Evolutionary conservation across 2,888 invertebrate species (phyloP).

Genomic region (Thymelicus sylvestris): DNA sequence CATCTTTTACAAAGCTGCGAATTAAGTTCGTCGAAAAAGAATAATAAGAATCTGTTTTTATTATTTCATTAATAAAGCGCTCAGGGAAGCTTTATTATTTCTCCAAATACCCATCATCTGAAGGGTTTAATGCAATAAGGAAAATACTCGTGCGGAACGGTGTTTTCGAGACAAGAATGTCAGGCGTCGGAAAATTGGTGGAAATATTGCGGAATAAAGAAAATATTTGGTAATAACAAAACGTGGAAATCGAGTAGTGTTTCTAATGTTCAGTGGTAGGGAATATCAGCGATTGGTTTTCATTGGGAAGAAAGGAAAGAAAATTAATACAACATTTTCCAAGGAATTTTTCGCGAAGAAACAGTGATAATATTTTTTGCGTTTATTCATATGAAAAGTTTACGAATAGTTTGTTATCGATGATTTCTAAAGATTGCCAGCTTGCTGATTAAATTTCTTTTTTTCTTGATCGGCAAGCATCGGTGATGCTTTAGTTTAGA

Average conservation of each 20-base stretch:
- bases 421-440: too few species aligned
- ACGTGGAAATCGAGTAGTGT: not conserved
- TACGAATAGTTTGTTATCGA: too few species aligned
- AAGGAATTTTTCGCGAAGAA: too few species aligned
- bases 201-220: constrained; percentile 9
- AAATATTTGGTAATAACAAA: constrained; percentile 12
- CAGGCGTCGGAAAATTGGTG: constrained; percentile 6
- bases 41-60: constrained; percentile 2
- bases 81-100: not conserved
- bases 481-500: too few species aligned
- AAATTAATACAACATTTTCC: too few species aligned
- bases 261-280: not conserved
- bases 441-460: too few species aligned
- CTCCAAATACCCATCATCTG: constrained; percentile 15
- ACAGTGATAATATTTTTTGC: too few species aligned
- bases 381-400: too few species aligned
- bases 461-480: too few species aligned
- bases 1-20: not conserved
- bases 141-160: constrained; percentile 12
- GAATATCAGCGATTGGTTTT: not conserved
- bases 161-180: constrained; percentile 12
- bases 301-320: too few species aligned
- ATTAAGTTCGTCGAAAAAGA: not conserved
- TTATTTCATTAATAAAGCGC: not conserved
- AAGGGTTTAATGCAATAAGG: constrained; percentile 21